phyloP scores from a whole-genome alignment of 2,888 invertebrate species.

The Lottia scabra region DNA sequence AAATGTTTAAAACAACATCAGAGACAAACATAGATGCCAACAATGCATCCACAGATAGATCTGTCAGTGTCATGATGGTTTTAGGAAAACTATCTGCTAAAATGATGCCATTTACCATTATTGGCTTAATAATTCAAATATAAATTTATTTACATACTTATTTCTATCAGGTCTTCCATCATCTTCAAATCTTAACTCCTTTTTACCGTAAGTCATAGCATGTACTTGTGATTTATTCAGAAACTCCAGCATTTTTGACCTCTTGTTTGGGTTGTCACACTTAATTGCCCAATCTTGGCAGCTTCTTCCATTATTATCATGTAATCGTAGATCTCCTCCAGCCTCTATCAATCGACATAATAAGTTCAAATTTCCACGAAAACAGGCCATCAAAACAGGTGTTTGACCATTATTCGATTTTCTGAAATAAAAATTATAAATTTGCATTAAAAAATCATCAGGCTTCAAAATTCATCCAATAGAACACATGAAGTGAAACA shows the following conservation, averaged over 20 bases:
- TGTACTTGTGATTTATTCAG: slow-evolving; percentile 60
- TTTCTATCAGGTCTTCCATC: neutral
- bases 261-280: slow-evolving; percentile 51
- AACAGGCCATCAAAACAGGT: slow-evolving; percentile 69
- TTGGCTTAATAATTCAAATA: no score
- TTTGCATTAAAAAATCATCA: no score
- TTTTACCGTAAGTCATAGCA: slow-evolving; percentile 57
- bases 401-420: slow-evolving; percentile 68
- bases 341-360: slow-evolving; percentile 65
- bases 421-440: slow-evolving; percentile 38
- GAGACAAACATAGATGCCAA: no score
- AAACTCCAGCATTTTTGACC: slow-evolving; percentile 60
- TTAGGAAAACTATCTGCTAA: no score
- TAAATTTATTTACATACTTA: no score
- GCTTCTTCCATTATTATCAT: slow-evolving; percentile 66
- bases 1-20: no score
- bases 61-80: no score
- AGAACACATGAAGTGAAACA: no score
- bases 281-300: slow-evolving; percentile 62
- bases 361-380: slow-evolving; percentile 62
- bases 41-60: no score
- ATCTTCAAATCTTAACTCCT: slow-evolving; percentile 35
- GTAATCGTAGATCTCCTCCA: slow-evolving; percentile 70
- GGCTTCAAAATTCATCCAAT: no score
- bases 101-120: no score